Evolutionary conservation across 2,113 vertebrate genomes (phyloP).

Genomic region (Montifringilla adamsi): DNA sequence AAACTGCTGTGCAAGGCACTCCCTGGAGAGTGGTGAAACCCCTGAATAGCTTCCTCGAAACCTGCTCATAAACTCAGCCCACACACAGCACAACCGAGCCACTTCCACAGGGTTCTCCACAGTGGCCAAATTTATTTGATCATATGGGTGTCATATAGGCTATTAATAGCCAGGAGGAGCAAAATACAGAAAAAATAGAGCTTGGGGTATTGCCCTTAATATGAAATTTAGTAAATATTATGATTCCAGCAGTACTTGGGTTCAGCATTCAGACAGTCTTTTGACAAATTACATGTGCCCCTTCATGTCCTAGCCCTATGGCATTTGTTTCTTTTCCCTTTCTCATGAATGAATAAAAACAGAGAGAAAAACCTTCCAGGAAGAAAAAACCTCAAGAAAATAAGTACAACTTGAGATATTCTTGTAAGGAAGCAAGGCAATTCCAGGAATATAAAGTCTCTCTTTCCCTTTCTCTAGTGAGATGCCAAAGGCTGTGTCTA

Average conservation of each 20-base stretch:
- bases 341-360: not conserved
- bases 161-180: not conserved
- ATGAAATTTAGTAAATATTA: not conserved
- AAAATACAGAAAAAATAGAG: not conserved
- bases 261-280: not conserved
- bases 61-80: slow-evolving; percentile 6
- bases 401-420: not conserved
- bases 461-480: not conserved
- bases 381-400: not conserved
- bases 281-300: not conserved
- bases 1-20: not conserved
- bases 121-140: not conserved
- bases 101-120: not conserved
- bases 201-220: not conserved
- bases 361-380: not conserved
- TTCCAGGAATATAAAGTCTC: not conserved
- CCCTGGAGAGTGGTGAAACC: not conserved
- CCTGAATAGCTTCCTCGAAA: not conserved
- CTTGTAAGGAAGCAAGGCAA: not conserved
- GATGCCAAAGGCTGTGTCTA: not conserved
- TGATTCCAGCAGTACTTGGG: not conserved
- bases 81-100: not conserved
- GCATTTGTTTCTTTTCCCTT: not conserved
- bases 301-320: not conserved
- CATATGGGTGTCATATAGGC: not conserved